Conservation (phyloP, 1,140 invertebrate species). For the Cataglyphis hispanica region DNA sequence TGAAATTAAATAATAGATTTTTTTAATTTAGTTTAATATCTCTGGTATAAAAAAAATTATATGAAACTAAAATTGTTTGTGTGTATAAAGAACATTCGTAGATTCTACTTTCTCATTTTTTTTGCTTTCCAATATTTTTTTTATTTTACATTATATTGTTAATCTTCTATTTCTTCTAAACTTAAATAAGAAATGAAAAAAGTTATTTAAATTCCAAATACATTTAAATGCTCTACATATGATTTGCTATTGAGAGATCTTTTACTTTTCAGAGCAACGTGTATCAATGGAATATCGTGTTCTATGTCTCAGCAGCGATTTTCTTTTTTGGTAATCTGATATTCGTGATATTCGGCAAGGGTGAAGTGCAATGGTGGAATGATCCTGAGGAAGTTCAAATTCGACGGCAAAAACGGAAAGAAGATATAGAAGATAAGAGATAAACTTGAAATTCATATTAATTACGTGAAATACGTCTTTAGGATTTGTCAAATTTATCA, state of each 20-base stretch:
- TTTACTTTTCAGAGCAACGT: conserved; percentile 82
- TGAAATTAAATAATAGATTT: too few relatives aligned
- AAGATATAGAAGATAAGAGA: background rate
- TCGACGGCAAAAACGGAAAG: background rate
- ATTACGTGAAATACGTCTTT: background rate
- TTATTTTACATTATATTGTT: background rate
- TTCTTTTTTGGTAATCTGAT: conserved; percentile 87
- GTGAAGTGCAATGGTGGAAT: conserved; percentile 85
- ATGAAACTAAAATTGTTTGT: too few relatives aligned
- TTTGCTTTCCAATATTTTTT: background rate
- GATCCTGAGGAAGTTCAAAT: conserved; percentile 36
- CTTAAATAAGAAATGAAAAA: too few relatives aligned
- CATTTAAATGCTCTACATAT: background rate
- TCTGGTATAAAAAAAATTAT: too few relatives aligned
- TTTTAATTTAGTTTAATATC: too few relatives aligned
- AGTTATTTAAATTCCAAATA: background rate
- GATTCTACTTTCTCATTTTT: background rate
- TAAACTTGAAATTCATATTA: conserved; percentile 12
- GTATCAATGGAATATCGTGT: conserved; percentile 87
- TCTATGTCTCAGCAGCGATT: conserved; percentile 87
- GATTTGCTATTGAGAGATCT: background rate
- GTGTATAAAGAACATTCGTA: too few relatives aligned
- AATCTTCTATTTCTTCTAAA: too few relatives aligned
- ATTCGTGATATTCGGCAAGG: conserved; percentile 85
- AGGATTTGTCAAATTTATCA: conserved; percentile 13